These are phyloP conservation scores for Carollia perspicillata DNA, from an alignment of 2,113 vertebrate species.

Conservation along the genomic window DNA sequence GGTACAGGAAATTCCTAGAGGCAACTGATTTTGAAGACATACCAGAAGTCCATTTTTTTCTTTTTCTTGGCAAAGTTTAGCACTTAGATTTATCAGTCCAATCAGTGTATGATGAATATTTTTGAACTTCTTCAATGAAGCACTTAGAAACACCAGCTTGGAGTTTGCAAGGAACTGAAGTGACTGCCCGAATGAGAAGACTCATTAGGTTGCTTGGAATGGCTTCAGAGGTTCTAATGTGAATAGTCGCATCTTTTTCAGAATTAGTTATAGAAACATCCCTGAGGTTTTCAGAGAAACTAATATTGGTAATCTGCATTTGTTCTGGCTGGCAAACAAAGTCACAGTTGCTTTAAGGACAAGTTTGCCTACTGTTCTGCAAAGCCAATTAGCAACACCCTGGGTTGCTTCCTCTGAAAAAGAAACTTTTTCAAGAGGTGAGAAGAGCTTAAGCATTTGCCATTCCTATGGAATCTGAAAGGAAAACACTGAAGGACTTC, in stretches of 20 bases:
- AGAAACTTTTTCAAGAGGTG: slow-evolving; percentile 76
- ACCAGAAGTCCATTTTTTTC: slow-evolving; percentile 60
- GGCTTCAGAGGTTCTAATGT: neutral
- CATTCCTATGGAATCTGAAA: slow-evolving; percentile 79
- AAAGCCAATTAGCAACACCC: slow-evolving; percentile 78
- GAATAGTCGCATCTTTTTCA: slow-evolving; percentile 15
- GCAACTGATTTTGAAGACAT: slow-evolving; percentile 73
- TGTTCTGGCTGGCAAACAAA: slow-evolving; percentile 41
- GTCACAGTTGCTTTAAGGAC: slow-evolving; percentile 48
- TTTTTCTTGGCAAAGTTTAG: slow-evolving; percentile 71
- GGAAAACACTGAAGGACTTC: slow-evolving; percentile 80
- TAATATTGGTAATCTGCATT: neutral
- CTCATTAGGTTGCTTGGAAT: slow-evolving; percentile 3
- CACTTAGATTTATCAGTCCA: slow-evolving; percentile 65
- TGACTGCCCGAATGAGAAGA: slow-evolving; percentile 45
- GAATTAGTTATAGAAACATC: neutral
- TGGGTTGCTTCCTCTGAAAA: slow-evolving; percentile 73
- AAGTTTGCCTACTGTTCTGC: slow-evolving; percentile 68
- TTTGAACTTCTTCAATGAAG: slow-evolving; percentile 60
- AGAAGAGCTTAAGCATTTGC: slow-evolving; percentile 81
- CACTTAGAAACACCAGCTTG: slow-evolving; percentile 55
- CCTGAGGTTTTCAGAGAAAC: neutral
- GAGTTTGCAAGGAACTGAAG: slow-evolving; percentile 53
- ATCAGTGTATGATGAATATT: slow-evolving; percentile 62
- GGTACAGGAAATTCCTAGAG: slow-evolving; percentile 77